Percentiles rank a stretch among this genome's conserved stretches.
phyloP scores from a whole-genome alignment of 2,888 invertebrate species.

The Oligia latruncula region DNA sequence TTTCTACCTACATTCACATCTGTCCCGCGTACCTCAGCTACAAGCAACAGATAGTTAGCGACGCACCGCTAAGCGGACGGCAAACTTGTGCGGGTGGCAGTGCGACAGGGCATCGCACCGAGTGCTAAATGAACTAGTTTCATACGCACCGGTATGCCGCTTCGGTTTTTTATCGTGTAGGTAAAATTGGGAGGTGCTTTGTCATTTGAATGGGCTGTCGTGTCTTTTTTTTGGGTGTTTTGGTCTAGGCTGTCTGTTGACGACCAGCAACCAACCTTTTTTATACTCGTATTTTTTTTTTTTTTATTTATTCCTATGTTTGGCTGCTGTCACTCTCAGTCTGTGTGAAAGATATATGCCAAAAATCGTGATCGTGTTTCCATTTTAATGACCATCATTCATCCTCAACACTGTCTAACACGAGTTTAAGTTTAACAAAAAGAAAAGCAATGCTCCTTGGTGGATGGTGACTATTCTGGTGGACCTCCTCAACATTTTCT shows the following conservation, averaged over 20 bases:
- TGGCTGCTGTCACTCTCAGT: too few species aligned
- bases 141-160: constrained; percentile 67
- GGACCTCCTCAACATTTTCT: background rate
- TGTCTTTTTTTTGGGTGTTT: constrained; percentile 33
- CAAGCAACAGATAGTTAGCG: constrained; percentile 83
- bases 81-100: constrained; percentile 88
- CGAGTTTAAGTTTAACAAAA: background rate
- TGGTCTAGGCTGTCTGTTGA: constrained; percentile 11
- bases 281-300: too few species aligned
- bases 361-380: too few species aligned
- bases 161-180: constrained; percentile 57
- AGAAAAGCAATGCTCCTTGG: background rate
- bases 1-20: constrained; percentile 62
- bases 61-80: constrained; percentile 82
- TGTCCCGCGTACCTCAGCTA: constrained; percentile 60
- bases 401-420: too few species aligned
- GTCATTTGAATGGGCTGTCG: constrained; percentile 40
- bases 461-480: background rate
- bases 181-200: constrained; percentile 56
- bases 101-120: constrained; percentile 85
- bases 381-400: too few species aligned
- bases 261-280: too few species aligned
- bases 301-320: too few species aligned
- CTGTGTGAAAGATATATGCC: too few species aligned
- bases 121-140: constrained; percentile 88